Percentiles rank a stretch among this genome's conserved stretches.
Evolutionary conservation across 2,797 vertebrate species (phyloP).

Genomic region (Sternotherus odoratus): DNA sequence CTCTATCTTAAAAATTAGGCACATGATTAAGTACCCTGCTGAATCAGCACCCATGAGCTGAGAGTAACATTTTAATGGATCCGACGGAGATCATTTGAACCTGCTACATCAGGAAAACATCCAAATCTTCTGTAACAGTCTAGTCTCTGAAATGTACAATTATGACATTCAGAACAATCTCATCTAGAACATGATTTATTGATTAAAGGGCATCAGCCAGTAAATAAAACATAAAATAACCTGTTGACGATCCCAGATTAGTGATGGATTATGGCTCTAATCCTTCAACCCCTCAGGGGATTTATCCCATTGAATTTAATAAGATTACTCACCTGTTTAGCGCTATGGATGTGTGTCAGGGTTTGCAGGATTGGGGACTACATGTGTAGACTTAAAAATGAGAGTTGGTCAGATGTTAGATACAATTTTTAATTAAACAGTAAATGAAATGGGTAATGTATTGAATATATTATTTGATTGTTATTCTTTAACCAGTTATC

Average conservation of each 20-base stretch:
- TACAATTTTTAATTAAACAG: not conserved
- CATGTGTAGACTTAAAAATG: not conserved
- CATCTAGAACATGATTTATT: slow-evolving; percentile 7
- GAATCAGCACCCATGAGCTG: slow-evolving; percentile 23
- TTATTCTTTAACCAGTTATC: not conserved
- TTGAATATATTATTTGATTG: not conserved
- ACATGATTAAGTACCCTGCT: slow-evolving; percentile 1
- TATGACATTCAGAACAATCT: slow-evolving; percentile 8
- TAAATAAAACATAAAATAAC: not conserved
- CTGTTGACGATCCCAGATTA: not conserved
- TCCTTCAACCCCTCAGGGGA: not conserved
- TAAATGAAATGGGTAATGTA: not conserved
- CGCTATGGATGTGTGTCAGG: not conserved
- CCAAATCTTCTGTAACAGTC: slow-evolving; percentile 12
- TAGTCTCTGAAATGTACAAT: slow-evolving; percentile 24
- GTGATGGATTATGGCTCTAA: not conserved
- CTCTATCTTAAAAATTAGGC: slow-evolving; percentile 3
- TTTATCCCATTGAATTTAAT: not conserved
- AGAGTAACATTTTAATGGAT: slow-evolving; percentile 50
- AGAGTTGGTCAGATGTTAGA: not conserved
- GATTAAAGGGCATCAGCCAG: slow-evolving; percentile 2
- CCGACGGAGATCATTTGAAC: not conserved
- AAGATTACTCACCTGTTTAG: not conserved
- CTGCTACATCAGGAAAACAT: slow-evolving; percentile 21
- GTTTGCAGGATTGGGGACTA: not conserved